These are phyloP conservation scores for Rhagoletis zephyria DNA, from an alignment of 1,140 invertebrate species.

Conservation along the genomic window DNA sequence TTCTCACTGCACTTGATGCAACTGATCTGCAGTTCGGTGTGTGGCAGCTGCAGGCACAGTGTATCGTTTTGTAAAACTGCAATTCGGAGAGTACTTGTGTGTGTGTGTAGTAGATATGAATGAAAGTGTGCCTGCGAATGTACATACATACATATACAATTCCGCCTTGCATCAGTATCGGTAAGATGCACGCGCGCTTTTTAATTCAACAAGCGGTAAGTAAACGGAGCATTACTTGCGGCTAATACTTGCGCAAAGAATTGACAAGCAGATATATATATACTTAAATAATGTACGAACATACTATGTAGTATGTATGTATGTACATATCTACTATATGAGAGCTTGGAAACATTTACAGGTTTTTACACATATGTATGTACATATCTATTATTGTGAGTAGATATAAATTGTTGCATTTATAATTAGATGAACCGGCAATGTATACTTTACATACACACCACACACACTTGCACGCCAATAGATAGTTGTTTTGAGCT, in stretches of 20 bases:
- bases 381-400: background rate
- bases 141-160: background rate
- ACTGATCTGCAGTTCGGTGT: background rate
- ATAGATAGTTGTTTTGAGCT: background rate
- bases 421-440: background rate
- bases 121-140: too few species aligned
- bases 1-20: background rate
- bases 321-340: background rate
- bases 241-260: conserved; percentile 1
- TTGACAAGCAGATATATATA: background rate
- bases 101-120: background rate
- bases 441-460: background rate
- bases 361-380: background rate
- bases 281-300: background rate
- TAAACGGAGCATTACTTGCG: background rate
- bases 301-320: background rate
- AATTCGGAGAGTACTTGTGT: background rate
- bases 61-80: background rate
- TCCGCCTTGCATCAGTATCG: background rate
- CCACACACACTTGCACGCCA: background rate
- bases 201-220: background rate
- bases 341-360: too few species aligned
- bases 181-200: conserved; percentile 12
- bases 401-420: background rate
- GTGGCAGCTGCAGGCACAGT: background rate